Evolutionary conservation across 2,888 invertebrate genomes (phyloP).

Genomic region (Adelognathus sp.): DNA sequence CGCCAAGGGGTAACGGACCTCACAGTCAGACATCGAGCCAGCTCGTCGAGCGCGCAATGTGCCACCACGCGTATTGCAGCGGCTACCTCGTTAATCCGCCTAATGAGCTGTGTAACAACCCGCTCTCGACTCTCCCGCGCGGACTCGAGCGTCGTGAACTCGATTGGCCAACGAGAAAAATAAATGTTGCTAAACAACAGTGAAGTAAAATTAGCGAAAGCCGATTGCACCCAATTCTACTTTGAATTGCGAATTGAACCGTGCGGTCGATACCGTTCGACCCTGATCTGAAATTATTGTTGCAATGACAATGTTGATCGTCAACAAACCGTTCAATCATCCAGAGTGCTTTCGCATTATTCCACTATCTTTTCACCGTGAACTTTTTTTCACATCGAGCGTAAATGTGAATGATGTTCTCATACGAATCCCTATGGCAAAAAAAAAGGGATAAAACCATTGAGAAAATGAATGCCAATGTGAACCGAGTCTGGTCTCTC

Average conservation of each 20-base stretch:
- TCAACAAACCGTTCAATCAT: background rate
- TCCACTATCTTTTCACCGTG: background rate
- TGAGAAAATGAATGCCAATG: background rate
- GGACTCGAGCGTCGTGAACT: constrained; percentile 14
- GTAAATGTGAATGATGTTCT: background rate
- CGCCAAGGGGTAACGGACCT: constrained; percentile 9
- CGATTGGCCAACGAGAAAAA: constrained; percentile 12
- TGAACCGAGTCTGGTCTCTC: background rate
- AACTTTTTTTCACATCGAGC: background rate
- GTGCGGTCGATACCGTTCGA: background rate
- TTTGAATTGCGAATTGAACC: background rate
- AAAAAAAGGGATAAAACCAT: background rate
- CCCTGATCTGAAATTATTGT: background rate
- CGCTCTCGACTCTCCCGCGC: constrained; percentile 23
- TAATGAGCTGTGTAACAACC: constrained; percentile 48
- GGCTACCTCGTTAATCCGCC: constrained; percentile 42
- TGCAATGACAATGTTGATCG: background rate
- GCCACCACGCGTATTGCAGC: constrained; percentile 14
- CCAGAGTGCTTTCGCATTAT: background rate
- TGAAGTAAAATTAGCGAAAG: constrained; percentile 4
- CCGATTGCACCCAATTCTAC: background rate
- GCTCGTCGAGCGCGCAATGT: constrained; percentile 12
- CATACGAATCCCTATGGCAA: background rate
- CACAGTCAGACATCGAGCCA: constrained; percentile 10
- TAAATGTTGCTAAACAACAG: constrained; percentile 27